phyloP scores from a whole-genome alignment of 2,888 invertebrate species.

The Apamea anceps region DNA sequence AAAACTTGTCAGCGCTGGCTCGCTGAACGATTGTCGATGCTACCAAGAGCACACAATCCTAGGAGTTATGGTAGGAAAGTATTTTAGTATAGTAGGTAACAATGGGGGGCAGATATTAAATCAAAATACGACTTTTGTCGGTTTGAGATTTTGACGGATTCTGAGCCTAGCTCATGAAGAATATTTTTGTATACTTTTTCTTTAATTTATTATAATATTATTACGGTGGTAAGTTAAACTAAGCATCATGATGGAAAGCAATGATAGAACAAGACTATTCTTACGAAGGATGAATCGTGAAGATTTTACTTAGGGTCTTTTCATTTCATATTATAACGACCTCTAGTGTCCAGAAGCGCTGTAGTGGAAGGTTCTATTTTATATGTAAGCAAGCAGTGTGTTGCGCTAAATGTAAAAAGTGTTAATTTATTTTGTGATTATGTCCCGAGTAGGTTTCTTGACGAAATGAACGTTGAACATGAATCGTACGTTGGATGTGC shows the following conservation, averaged over 20 bases:
- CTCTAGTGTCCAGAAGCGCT: slow-evolving; percentile 56
- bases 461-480: slow-evolving; percentile 4
- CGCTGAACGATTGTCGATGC: slow-evolving; percentile 40
- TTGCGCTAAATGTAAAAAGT: slow-evolving; percentile 39
- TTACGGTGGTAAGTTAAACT: slow-evolving; percentile 15
- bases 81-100: slow-evolving; percentile 31
- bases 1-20: slow-evolving; percentile 47
- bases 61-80: slow-evolving; percentile 22
- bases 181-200: slow-evolving; percentile 56
- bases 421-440: slow-evolving; percentile 60
- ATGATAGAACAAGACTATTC: slow-evolving; percentile 4
- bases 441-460: slow-evolving; percentile 32
- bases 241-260: slow-evolving; percentile 2
- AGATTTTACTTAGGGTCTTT: not conserved
- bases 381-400: slow-evolving; percentile 21
- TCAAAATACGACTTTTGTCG: slow-evolving; percentile 42
- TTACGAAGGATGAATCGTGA: slow-evolving; percentile 12
- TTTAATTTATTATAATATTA: slow-evolving; percentile 46
- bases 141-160: slow-evolving; percentile 22
- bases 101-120: slow-evolving; percentile 18
- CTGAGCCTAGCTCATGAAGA: slow-evolving; percentile 57
- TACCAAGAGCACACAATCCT: slow-evolving; percentile 16
- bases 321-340: slow-evolving; percentile 35
- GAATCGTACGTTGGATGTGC: slow-evolving; percentile 11
- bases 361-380: slow-evolving; percentile 13